phyloP scores from a whole-genome alignment of 2,888 invertebrate species.

The Meteorus cinctellus region DNA sequence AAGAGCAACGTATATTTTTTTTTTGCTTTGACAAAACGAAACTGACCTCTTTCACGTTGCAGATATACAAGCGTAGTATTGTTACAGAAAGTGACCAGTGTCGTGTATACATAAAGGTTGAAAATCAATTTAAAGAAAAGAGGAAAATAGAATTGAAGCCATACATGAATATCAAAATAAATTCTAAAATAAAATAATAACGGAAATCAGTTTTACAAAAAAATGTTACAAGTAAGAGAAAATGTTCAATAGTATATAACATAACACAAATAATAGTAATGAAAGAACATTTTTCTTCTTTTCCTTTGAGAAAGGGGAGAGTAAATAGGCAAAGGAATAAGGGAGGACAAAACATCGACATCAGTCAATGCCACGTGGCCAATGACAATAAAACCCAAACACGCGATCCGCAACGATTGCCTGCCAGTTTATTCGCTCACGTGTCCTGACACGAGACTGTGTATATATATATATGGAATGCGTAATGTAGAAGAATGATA shows the following conservation, averaged over 20 bases:
- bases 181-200: slow-evolving; percentile 1
- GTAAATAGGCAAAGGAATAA: slow-evolving; percentile 30
- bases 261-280: slow-evolving; percentile 10
- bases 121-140: slow-evolving; percentile 14
- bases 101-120: slow-evolving; percentile 58
- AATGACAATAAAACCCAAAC: slow-evolving; percentile 42
- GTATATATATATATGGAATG: not conserved
- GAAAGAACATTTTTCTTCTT: not conserved
- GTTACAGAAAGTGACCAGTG: slow-evolving; percentile 39
- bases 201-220: not conserved
- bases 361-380: slow-evolving; percentile 62
- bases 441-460: slow-evolving; percentile 58
- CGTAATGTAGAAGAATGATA: not conserved
- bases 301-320: slow-evolving; percentile 31
- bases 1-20: slow-evolving; percentile 18
- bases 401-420: slow-evolving; percentile 41
- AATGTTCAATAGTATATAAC: not conserved
- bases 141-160: not conserved
- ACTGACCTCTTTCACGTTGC: not conserved
- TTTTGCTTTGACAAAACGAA: slow-evolving; percentile 31
- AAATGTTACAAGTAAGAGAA: not conserved
- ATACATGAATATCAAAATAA: not conserved
- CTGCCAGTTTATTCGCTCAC: slow-evolving; percentile 51
- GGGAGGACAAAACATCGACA: slow-evolving; percentile 21
- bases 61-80: slow-evolving; percentile 32